Base-by-base conservation (phyloP, 2,113 vertebrate species). In the Pterocles orientalis region DNA sequence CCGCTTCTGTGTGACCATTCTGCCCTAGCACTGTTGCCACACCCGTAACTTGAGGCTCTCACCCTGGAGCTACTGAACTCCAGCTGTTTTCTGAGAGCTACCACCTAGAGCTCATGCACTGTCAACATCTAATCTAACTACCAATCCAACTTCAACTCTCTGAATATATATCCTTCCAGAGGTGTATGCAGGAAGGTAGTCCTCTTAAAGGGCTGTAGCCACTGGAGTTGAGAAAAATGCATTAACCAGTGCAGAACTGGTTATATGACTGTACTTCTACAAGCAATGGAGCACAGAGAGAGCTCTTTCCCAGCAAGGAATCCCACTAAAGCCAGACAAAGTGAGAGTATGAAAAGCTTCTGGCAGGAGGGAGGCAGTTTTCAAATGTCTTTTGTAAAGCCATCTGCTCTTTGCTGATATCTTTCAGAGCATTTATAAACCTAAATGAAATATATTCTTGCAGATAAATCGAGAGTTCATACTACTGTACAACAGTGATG, bases 331-430 rank as follows among this genome's bases (percentile, higher is more conserved):
- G n/a, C 41, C 73, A 90, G 70, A 93, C n/a, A 94, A 90, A 92
- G 70, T 85, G 62, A 83, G 75, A 80, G 47, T 39, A 68, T 83
- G 87, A 95, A 96, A 96, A 93, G 92, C 62, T 95, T 95, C 79
- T 80, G 58, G 36, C 79, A 90, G 85, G 68, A 96, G 79, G 81
- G 33, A 94, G 39, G 45, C 72, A 71, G 94, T 47, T 94, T 94
- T 94, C 71, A 92, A 81, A 78, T 0, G 0, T 86, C 93, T 93
- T 95, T 95, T 95, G 76, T 96, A 88, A 92, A 81, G 76, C 88
- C 94, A 96, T 95, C 95, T 86, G 82, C 76, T 92, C 88, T 90
- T 90, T 81, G 68, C 79, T 88, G 68, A 31, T 86, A 73, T 33
- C 78, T 90, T 70, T 94, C 64, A 81, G 60, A 39, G 29, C 39